These are phyloP conservation scores for Serrognathus titanus DNA, from an alignment of 2,888 invertebrate genomes.

Conservation along the genomic window DNA sequence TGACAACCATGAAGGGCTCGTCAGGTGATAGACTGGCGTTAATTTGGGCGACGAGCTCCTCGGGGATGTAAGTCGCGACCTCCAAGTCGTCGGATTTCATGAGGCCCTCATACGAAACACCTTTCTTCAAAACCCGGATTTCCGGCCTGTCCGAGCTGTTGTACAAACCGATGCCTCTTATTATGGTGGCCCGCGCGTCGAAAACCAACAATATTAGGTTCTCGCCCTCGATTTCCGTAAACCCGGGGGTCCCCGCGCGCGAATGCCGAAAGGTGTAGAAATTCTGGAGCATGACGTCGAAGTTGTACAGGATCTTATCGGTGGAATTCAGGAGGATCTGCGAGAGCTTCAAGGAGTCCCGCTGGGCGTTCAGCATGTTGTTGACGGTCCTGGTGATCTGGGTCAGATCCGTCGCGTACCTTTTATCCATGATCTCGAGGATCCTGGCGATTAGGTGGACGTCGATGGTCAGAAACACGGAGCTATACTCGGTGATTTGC, in stretches of 20 bases:
- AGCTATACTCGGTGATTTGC: slow-evolving; percentile 10
- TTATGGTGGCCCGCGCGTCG: slow-evolving; percentile 12
- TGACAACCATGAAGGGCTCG: slow-evolving; percentile 20
- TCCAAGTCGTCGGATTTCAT: slow-evolving; percentile 8
- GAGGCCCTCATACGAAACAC: slow-evolving; percentile 3
- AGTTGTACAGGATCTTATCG: slow-evolving; percentile 28
- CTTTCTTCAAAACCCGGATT: neutral
- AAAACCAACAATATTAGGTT: slow-evolving; percentile 16
- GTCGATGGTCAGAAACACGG: slow-evolving; percentile 16
- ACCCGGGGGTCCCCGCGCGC: neutral
- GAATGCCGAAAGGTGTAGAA: slow-evolving; percentile 15
- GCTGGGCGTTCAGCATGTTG: slow-evolving; percentile 23
- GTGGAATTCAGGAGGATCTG: slow-evolving; percentile 28
- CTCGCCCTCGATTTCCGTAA: slow-evolving; percentile 10
- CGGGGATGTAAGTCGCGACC: slow-evolving; percentile 20
- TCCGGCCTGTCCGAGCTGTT: neutral
- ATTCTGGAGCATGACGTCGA: slow-evolving; percentile 25
- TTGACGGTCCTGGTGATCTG: slow-evolving; percentile 23
- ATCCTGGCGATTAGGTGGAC: slow-evolving; percentile 22
- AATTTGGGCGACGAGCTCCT: slow-evolving; percentile 23
- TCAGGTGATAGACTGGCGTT: slow-evolving; percentile 1
- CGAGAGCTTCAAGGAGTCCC: slow-evolving; percentile 20
- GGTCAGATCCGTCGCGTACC: slow-evolving; percentile 10
- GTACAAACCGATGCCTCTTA: slow-evolving; percentile 12
- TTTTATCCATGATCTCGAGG: slow-evolving; percentile 14